Evolutionary conservation across 2,113 vertebrate species (phyloP).

Genomic region (Calyptommatus sinebrachiatus): DNA sequence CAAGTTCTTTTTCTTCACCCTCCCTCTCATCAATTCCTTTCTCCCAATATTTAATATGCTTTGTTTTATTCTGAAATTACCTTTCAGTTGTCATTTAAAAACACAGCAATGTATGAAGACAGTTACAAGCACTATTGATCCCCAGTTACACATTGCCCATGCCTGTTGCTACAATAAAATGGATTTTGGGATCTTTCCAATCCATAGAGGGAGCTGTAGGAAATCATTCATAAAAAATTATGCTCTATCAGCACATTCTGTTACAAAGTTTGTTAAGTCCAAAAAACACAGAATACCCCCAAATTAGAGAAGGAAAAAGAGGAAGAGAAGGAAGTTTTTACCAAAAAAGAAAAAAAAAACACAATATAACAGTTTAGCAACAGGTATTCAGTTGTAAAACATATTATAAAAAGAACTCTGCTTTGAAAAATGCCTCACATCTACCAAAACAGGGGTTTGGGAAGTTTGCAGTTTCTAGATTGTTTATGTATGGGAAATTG

Average conservation of each 20-base stretch:
- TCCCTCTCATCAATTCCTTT: background rate
- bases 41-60: constrained; percentile 17
- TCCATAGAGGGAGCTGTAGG: constrained; percentile 8
- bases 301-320: background rate
- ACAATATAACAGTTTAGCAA: background rate
- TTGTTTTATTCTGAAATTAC: constrained; percentile 27
- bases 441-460: background rate
- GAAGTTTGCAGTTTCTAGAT: constrained; percentile 2
- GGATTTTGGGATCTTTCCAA: constrained; percentile 21
- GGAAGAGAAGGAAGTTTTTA: constrained; percentile 1
- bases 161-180: constrained; percentile 36
- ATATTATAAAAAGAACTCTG: background rate
- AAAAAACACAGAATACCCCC: background rate
- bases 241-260: background rate
- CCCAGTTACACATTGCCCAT: constrained; percentile 18
- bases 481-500: constrained; percentile 7
- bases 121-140: constrained; percentile 41
- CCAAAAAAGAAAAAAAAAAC: background rate
- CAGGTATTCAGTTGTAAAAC: background rate
- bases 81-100: constrained; percentile 36
- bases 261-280: constrained; percentile 7
- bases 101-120: constrained; percentile 20
- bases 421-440: background rate
- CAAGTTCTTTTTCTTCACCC: background rate
- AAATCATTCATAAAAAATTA: constrained; percentile 8